Evolutionary conservation across 1,140 invertebrate species (phyloP).

Genomic region (Micrasema longulum): DNA sequence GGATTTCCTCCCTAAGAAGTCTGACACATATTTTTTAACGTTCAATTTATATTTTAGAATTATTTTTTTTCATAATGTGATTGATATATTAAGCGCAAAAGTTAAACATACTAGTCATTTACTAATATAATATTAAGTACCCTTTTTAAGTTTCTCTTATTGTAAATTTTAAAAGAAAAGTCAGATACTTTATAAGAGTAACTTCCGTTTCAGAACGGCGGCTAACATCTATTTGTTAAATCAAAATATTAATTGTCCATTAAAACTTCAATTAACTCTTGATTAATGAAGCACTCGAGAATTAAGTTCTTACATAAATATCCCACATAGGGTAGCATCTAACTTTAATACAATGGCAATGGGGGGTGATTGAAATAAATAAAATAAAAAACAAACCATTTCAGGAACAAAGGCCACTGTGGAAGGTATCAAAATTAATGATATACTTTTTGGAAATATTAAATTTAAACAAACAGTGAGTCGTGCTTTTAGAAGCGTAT

Average conservation of each 20-base stretch:
- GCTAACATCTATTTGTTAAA: constrained; percentile 41
- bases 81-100: too few species aligned
- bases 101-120: too few species aligned
- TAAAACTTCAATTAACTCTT: constrained; percentile 51
- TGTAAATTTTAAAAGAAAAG: too few species aligned
- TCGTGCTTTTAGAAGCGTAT: constrained; percentile 36
- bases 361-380: constrained; percentile 38
- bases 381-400: constrained; percentile 22
- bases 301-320: constrained; percentile 53
- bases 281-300: constrained; percentile 46
- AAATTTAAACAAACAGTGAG: constrained; percentile 54
- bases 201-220: constrained; percentile 49
- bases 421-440: constrained; percentile 22
- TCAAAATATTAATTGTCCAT: constrained; percentile 45
- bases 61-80: too few species aligned
- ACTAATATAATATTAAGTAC: too few species aligned
- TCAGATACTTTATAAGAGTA: constrained; percentile 12
- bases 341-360: constrained; percentile 46
- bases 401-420: constrained; percentile 26
- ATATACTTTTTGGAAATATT: constrained; percentile 35
- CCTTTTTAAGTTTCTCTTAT: too few species aligned
- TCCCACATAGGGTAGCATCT: constrained; percentile 45
- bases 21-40: too few species aligned
- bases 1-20: too few species aligned
- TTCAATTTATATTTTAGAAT: too few species aligned